Conservation (phyloP, 2,797 vertebrate genomes). For the Calcarius lapponicus region DNA sequence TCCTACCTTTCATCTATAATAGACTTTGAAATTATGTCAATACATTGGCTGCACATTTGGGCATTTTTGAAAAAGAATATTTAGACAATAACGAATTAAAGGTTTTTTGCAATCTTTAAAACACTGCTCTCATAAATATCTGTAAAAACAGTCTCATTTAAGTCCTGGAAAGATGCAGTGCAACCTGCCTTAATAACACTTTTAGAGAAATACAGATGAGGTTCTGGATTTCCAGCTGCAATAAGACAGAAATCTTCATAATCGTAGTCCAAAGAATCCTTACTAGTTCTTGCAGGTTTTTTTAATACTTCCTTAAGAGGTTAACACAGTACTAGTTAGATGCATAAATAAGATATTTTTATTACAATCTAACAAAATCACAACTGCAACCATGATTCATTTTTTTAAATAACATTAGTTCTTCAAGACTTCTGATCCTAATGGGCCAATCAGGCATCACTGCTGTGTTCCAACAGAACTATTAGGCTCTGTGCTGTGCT, state of each 20-base stretch:
- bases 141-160: not conserved
- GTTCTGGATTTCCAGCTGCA: not conserved
- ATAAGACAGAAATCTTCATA: not conserved
- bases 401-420: slow-evolving; percentile 73
- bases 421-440: slow-evolving; percentile 67
- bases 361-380: slow-evolving; percentile 71
- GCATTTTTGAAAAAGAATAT: not conserved
- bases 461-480: slow-evolving; percentile 65
- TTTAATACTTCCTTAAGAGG: not conserved
- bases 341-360: slow-evolving; percentile 51
- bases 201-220: not conserved
- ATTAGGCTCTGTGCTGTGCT: slow-evolving; percentile 62
- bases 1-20: not conserved
- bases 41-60: not conserved
- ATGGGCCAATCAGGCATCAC: slow-evolving; percentile 72
- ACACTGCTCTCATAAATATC: not conserved
- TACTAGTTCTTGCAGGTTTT: not conserved
- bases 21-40: not conserved
- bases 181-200: not conserved
- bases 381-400: slow-evolving; percentile 68
- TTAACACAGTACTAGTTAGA: slow-evolving; percentile 39
- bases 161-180: not conserved
- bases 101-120: not conserved
- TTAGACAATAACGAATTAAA: not conserved
- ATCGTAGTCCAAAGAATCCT: not conserved